These are phyloP conservation scores for Rallus crepitans DNA, from an alignment of 2,797 vertebrate genomes.

Conservation along the genomic window DNA sequence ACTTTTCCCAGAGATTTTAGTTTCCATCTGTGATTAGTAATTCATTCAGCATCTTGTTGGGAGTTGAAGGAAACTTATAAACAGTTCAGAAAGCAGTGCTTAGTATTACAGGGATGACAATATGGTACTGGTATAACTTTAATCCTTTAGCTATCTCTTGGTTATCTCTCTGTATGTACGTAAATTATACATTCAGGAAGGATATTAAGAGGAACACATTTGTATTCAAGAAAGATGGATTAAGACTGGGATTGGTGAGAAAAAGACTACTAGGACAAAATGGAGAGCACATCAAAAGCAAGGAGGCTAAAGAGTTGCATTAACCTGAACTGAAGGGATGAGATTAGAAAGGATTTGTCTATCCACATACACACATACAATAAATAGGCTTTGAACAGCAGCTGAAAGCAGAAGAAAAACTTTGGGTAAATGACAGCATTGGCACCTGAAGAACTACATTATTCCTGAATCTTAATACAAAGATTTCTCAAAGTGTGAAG, in stretches of 20 bases:
- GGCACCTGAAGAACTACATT: neutral
- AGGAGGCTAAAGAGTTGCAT: neutral
- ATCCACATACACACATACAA: neutral
- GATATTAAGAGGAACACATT: neutral
- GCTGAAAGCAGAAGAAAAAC: neutral
- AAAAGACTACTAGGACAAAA: neutral
- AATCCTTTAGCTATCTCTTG: neutral
- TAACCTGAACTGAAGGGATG: neutral
- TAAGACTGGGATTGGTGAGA: neutral
- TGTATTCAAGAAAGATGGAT: neutral
- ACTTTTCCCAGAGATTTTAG: neutral
- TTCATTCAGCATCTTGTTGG: neutral
- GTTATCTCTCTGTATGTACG: neutral
- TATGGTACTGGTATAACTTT: neutral
- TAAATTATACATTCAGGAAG: neutral
- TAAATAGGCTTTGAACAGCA: neutral
- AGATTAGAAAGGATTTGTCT: neutral
- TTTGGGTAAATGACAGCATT: neutral
- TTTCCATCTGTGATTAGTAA: neutral
- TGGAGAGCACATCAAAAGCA: neutral
- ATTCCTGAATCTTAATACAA: neutral
- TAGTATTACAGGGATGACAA: neutral
- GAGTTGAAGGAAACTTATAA: neutral
- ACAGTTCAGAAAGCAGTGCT: conserved; percentile 2
- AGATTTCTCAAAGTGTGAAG: neutral